Conservation (phyloP, 2,888 invertebrate genomes). For the Cotesia congregata region DNA sequence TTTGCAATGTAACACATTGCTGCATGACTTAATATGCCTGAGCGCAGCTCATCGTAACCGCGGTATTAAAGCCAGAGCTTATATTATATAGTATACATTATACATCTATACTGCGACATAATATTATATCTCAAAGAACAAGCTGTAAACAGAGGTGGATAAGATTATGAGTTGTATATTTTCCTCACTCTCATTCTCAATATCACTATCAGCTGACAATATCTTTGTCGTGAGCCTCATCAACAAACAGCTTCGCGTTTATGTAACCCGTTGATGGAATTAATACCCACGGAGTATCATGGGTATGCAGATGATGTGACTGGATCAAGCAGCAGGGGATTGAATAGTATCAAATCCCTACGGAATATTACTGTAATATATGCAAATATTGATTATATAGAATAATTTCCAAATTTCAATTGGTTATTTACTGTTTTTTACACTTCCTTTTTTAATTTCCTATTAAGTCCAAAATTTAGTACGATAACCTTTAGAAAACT, state of each 20-base stretch:
- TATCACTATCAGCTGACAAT: neutral
- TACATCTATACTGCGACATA: neutral
- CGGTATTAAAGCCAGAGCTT: neutral
- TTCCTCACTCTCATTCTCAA: neutral
- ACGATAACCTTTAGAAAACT: no score
- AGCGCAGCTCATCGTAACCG: neutral
- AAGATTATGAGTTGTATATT: neutral
- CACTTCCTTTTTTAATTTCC: no score
- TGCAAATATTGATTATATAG: constrained; percentile 41
- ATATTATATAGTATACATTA: neutral
- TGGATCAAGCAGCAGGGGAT: constrained; percentile 12
- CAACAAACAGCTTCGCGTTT: constrained; percentile 26
- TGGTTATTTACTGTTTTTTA: no score
- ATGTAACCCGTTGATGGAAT: constrained; percentile 20
- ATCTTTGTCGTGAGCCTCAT: constrained; percentile 12
- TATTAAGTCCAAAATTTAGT: no score
- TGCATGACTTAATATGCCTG: neutral
- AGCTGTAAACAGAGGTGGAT: neutral
- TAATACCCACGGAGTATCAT: constrained; percentile 26
- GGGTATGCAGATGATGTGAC: constrained; percentile 23
- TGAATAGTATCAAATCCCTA: constrained; percentile 45
- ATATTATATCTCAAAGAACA: constrained; percentile 1
- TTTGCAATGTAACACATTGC: neutral
- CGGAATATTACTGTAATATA: constrained; percentile 41
- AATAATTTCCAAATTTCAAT: constrained; percentile 29